Conservation (phyloP, 2,888 invertebrate genomes). For the Trissolcus brochymenae region DNA sequence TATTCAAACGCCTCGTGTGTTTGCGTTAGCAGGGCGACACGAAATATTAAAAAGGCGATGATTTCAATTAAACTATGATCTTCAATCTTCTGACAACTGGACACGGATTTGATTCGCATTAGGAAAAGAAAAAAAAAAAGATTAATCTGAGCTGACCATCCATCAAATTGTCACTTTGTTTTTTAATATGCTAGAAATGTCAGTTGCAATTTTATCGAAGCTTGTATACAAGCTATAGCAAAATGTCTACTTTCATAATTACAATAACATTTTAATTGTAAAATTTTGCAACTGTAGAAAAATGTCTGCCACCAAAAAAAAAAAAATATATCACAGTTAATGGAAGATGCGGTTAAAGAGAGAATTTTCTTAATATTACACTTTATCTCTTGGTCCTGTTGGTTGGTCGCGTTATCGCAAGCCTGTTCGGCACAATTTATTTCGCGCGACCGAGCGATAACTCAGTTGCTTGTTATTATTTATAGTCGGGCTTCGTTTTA, state of each 20-base stretch:
- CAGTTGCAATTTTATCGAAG: background rate
- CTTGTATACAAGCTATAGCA: too few species aligned
- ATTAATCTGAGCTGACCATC: too few species aligned
- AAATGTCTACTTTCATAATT: too few species aligned
- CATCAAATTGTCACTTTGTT: too few species aligned
- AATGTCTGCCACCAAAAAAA: too few species aligned
- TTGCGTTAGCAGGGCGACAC: constrained; percentile 2
- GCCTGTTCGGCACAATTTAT: constrained; percentile 64
- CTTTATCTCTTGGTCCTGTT: constrained; percentile 36
- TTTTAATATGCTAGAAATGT: too few species aligned
- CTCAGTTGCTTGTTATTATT: constrained; percentile 72
- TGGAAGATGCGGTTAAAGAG: constrained; percentile 2
- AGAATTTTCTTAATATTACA: constrained; percentile 41
- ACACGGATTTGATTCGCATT: background rate
- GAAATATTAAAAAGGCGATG: too few species aligned
- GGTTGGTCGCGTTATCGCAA: constrained; percentile 54
- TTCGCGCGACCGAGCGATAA: constrained; percentile 66
- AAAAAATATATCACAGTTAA: background rate
- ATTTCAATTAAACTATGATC: constrained; percentile 8
- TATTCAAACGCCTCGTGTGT: constrained; percentile 20
- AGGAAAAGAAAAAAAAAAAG: background rate
- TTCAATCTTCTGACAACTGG: background rate
- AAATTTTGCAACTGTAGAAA: too few species aligned
- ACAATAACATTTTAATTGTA: background rate
- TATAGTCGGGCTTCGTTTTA: constrained; percentile 65